Evolutionary conservation across 2,888 invertebrate species (phyloP).

Genomic region (Watsonalla cultraria): DNA sequence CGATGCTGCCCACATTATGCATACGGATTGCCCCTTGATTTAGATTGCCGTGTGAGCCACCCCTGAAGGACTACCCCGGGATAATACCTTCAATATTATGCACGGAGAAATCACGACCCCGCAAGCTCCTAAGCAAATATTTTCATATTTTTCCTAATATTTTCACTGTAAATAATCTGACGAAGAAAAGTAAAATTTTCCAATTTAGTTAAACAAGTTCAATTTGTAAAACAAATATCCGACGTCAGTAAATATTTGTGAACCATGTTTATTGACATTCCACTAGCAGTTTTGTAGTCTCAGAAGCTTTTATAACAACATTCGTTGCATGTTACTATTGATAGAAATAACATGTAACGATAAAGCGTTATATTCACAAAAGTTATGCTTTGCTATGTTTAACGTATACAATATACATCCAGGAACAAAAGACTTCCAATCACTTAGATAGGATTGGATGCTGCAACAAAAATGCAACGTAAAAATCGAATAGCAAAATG

Average conservation of each 20-base stretch:
- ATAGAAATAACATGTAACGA: no score
- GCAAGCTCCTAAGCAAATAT: neutral
- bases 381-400: no score
- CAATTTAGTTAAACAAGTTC: neutral
- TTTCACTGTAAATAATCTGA: neutral
- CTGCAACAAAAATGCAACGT: no score
- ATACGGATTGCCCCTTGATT: conserved; percentile 34
- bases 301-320: neutral
- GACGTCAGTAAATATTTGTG: neutral
- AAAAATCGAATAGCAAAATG: neutral
- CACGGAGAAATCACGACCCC: conserved; percentile 1
- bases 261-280: neutral
- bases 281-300: neutral
- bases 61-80: conserved; percentile 13
- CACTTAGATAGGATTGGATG: no score
- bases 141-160: neutral
- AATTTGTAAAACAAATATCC: neutral
- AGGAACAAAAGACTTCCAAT: no score
- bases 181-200: neutral
- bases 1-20: conserved; percentile 31
- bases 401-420: no score
- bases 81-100: conserved; percentile 4
- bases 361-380: no score
- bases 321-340: no score
- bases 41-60: conserved; percentile 23